Conservation (phyloP, 2,888 invertebrate genomes). For the Galerucella calmariensis region DNA sequence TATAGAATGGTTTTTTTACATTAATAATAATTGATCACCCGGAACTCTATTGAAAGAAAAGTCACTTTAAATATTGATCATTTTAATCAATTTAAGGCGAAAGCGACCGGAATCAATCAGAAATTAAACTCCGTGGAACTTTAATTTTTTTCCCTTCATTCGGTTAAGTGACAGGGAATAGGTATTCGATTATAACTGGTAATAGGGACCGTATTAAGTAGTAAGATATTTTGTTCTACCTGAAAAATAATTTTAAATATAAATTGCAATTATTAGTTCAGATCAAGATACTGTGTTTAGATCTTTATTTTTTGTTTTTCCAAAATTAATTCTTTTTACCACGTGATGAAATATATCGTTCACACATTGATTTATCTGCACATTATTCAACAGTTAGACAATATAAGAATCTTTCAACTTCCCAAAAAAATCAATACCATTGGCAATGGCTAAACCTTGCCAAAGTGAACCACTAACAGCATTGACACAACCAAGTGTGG, state of each 20-base stretch:
- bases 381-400: conserved; percentile 97
- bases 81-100: conserved; percentile 8
- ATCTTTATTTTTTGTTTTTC: too few relatives aligned
- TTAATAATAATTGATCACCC: neutral
- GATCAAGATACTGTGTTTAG: too few relatives aligned
- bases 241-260: too few relatives aligned
- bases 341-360: conserved; percentile 90
- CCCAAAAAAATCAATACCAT: conserved; percentile 98
- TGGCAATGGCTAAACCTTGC: conserved; percentile 94
- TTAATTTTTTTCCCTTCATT: conserved; percentile 7
- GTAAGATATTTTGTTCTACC: neutral
- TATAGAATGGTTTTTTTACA: too few relatives aligned
- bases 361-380: conserved; percentile 98
- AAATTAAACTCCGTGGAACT: neutral
- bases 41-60: neutral
- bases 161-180: neutral
- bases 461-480: conserved; percentile 98
- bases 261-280: too few relatives aligned
- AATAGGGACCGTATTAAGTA: neutral
- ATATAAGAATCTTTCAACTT: conserved; percentile 84
- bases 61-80: conserved; percentile 7
- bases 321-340: too few relatives aligned
- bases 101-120: conserved; percentile 3
- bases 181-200: neutral
- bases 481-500: conserved; percentile 96